These are phyloP conservation scores for Gymnosoma rotundatum DNA, from an alignment of 2,888 invertebrate genomes.

Conservation along the genomic window DNA sequence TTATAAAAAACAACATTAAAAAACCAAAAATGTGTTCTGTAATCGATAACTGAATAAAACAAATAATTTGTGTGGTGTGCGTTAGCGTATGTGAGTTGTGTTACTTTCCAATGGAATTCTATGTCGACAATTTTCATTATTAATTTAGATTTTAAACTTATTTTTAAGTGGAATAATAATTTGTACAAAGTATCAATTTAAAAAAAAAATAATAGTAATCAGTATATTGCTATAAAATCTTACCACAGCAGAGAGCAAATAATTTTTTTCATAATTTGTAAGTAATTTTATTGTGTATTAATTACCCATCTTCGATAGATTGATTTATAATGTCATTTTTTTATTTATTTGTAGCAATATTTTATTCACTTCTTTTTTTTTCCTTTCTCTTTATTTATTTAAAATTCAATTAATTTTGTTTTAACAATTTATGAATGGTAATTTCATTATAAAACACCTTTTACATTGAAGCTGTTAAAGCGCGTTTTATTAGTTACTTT, in stretches of 20 bases:
- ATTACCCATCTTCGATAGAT: not conserved
- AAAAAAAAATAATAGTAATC: too few relatives aligned
- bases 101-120: slow-evolving; percentile 15
- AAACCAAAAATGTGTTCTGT: slow-evolving; percentile 68
- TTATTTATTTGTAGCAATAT: not conserved
- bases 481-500: slow-evolving; percentile 28
- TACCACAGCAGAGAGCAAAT: not conserved
- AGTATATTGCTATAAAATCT: slow-evolving; percentile 2
- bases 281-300: not conserved
- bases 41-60: slow-evolving; percentile 23
- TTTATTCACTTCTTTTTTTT: not conserved
- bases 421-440: slow-evolving; percentile 4
- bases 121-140: slow-evolving; percentile 23
- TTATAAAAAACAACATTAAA: slow-evolving; percentile 43
- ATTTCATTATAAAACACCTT: slow-evolving; percentile 36
- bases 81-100: not conserved
- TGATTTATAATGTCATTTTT: not conserved
- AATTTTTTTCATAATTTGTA: not conserved
- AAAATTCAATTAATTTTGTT: slow-evolving; percentile 26
- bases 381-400: slow-evolving; percentile 1
- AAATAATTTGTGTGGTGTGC: not conserved
- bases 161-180: slow-evolving; percentile 31
- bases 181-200: slow-evolving; percentile 27
- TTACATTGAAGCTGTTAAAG: slow-evolving; percentile 4
- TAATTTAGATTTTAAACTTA: too few relatives aligned